Evolutionary conservation across 2,113 vertebrate species (phyloP).

Genomic region (Athene noctua): DNA sequence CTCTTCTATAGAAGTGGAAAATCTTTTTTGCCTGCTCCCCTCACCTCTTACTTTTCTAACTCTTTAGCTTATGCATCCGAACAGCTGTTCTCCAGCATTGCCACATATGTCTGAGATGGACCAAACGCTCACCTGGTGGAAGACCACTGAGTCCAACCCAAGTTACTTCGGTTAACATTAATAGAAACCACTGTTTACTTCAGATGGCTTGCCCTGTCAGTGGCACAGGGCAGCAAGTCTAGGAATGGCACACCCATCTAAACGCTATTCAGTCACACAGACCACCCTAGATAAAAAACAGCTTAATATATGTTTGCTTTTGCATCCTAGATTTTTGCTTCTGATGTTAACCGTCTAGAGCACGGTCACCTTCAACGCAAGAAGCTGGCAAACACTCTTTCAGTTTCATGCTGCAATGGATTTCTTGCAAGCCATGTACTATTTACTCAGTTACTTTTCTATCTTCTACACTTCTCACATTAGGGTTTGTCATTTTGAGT

Average conservation of each 20-base stretch:
- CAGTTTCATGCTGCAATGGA: background rate
- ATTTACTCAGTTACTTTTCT: background rate
- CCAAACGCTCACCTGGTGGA: background rate
- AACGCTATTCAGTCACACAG: background rate
- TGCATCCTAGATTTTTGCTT: background rate
- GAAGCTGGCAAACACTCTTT: background rate
- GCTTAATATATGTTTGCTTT: background rate
- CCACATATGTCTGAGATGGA: rapidly evolving
- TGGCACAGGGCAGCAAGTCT: background rate
- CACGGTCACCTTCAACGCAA: background rate
- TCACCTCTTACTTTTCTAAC: background rate
- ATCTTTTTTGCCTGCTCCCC: background rate
- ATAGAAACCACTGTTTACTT: background rate
- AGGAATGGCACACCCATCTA: background rate
- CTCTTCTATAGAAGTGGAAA: background rate
- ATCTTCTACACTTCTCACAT: background rate
- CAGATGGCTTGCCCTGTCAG: background rate
- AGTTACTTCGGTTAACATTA: background rate
- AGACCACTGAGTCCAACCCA: background rate
- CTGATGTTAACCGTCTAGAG: background rate
- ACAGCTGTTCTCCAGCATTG: background rate
- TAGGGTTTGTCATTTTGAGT: background rate
- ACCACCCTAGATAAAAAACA: background rate
- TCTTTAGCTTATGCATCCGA: background rate
- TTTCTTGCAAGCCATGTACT: background rate